phyloP scores from a whole-genome alignment of 1,140 invertebrate genomes.

The Epicauta chinensis region DNA sequence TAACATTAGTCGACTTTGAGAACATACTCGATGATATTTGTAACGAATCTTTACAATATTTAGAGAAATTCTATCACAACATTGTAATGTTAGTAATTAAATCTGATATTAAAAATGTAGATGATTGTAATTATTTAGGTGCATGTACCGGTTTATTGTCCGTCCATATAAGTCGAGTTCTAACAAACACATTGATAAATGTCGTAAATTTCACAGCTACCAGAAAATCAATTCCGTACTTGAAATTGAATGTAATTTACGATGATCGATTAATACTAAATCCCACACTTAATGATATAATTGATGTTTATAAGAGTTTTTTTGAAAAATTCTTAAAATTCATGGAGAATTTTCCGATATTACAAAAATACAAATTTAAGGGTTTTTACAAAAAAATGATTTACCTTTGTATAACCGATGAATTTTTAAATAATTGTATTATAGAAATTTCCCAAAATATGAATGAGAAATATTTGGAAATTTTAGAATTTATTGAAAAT shows the following conservation, averaged over 20 bases:
- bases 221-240: conserved; percentile 19
- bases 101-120: conserved; percentile 4
- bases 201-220: conserved; percentile 21
- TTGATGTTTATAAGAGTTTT: conserved; percentile 17
- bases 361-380: conserved; percentile 27
- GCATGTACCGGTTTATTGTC: conserved; percentile 27
- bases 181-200: conserved; percentile 23
- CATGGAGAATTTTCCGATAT: conserved; percentile 18
- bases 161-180: conserved; percentile 22
- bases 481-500: conserved; percentile 20
- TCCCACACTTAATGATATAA: conserved; percentile 17
- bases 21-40: conserved; percentile 39
- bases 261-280: conserved; percentile 13
- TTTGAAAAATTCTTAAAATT: conserved; percentile 20
- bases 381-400: conserved; percentile 21
- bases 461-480: conserved; percentile 20
- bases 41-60: conserved; percentile 16
- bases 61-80: conserved; percentile 26
- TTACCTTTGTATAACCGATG: conserved; percentile 25
- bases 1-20: conserved; percentile 49
- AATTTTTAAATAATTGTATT: conserved; percentile 26
- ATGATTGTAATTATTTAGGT: conserved; percentile 10
- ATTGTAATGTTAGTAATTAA: conserved; percentile 20
- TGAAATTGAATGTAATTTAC: conserved; percentile 25
- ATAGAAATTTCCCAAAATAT: conserved; percentile 22